Evolutionary conservation across 1,140 invertebrate genomes (phyloP), one percentile per base, ranked within the genome.

Genomic region (Pogonomyrmex barbatus): DNA sequence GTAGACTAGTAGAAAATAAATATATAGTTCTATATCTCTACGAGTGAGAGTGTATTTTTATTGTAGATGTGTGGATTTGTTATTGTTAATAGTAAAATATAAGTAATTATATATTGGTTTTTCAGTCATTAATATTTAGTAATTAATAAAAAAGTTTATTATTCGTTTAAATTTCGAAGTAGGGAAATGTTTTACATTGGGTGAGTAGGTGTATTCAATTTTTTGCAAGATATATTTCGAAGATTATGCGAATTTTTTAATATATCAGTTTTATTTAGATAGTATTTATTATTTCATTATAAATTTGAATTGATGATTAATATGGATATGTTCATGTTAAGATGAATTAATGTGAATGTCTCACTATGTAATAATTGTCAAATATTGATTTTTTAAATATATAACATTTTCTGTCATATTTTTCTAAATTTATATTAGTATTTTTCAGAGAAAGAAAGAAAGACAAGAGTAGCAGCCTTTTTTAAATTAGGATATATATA

Each of bases 1-100:
- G 75, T 90, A 70, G 84, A 86, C 60, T 90, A 68, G 58, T 78
- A 71, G 58, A 63, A 86, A 85, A 65, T 67, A 65, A 88, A 81
- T 87, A 71, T 81, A 87, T 88, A 88, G 65, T 62, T 84, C 87
- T 87, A 52, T 82, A 56, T 52, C 70, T 89, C 70, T 89, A 36
- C 30, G 42, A 91, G 42, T 89, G 52, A 90, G 65, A 24, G 24
- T 82, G 78, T 81, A 82, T 84, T 87, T 84, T 87, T 62, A 65
- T 4, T 78, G 71, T 85, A 68, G 81, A 58, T 36, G 63, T 62
- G 12, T 86, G 56, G 39, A 85, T 70, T 56, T 77, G 0, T 84
- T 73, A 76, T 54, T 33, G 6, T 54, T 81, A 78, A 30, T 67
- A 56, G 33, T 58, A 30, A 24, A 42, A 78, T 60, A 42, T 75